Percentiles rank a stretch among this genome's conserved stretches.
phyloP scores from a whole-genome alignment of 2,797 vertebrate genomes.

The Onychomys leucogaster region DNA sequence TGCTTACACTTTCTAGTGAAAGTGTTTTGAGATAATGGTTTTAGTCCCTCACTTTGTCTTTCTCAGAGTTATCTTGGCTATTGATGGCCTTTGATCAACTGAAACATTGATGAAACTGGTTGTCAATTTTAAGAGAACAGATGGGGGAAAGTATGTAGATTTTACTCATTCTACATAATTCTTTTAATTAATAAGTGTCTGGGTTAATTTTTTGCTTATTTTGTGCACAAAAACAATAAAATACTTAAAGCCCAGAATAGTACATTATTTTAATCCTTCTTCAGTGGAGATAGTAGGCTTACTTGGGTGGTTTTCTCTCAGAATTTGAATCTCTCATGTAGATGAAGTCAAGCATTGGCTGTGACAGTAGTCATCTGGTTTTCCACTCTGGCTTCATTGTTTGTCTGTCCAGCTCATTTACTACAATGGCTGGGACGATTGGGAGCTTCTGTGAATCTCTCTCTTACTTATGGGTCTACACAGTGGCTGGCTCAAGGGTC shows the following conservation, averaged over 20 bases:
- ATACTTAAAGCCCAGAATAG: not conserved
- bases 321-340: not conserved
- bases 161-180: not conserved
- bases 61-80: not conserved
- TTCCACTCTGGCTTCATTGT: not conserved
- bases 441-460: not conserved
- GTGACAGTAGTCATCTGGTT: not conserved
- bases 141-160: not conserved
- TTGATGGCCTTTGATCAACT: not conserved
- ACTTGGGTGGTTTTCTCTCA: not conserved
- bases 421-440: accelerated
- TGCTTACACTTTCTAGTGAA: not conserved
- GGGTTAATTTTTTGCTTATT: not conserved
- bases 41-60: not conserved
- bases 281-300: not conserved
- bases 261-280: not conserved
- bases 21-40: not conserved
- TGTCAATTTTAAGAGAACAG: not conserved
- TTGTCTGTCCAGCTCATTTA: not conserved
- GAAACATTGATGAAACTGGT: not conserved
- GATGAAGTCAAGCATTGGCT: not conserved
- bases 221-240: not conserved
- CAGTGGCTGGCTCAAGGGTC: not conserved
- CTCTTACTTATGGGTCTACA: not conserved
- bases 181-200: not conserved